Conservation (phyloP, 2,888 invertebrate species). For the Dilophus febrilis region DNA sequence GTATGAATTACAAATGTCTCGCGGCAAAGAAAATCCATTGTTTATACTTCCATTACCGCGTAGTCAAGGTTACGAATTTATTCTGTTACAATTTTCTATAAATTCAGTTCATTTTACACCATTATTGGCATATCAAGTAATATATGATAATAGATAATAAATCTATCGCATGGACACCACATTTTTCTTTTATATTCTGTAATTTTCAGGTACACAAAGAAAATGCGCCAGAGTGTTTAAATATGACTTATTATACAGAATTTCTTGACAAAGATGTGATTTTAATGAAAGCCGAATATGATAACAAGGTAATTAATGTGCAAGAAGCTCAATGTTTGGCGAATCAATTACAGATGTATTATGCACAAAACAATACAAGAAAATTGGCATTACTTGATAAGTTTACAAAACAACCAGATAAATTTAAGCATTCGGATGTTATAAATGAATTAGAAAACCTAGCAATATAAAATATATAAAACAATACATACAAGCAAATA, state of each 20-base stretch:
- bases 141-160: no score
- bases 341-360: slow-evolving; percentile 74
- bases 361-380: slow-evolving; percentile 43
- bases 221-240: slow-evolving; percentile 76
- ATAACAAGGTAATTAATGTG: slow-evolving; percentile 54
- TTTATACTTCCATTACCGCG: slow-evolving; percentile 70
- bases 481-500: no score
- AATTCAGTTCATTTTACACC: slow-evolving; percentile 71
- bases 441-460: slow-evolving; percentile 53
- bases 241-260: slow-evolving; percentile 63
- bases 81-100: slow-evolving; percentile 55
- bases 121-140: slow-evolving; percentile 63
- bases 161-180: background rate
- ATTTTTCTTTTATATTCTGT: background rate
- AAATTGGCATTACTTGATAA: slow-evolving; percentile 45
- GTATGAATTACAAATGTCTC: slow-evolving; percentile 39
- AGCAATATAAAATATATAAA: no score
- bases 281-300: slow-evolving; percentile 74
- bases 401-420: slow-evolving; percentile 53
- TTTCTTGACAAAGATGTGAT: slow-evolving; percentile 54
- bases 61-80: slow-evolving; percentile 71
- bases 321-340: slow-evolving; percentile 73
- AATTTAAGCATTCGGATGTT: slow-evolving; percentile 69
- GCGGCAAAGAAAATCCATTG: slow-evolving; percentile 42
- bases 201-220: slow-evolving; percentile 55